Evolutionary conservation across 2,797 vertebrate genomes (phyloP).

Genomic region (Gymnothorax javanicus): DNA sequence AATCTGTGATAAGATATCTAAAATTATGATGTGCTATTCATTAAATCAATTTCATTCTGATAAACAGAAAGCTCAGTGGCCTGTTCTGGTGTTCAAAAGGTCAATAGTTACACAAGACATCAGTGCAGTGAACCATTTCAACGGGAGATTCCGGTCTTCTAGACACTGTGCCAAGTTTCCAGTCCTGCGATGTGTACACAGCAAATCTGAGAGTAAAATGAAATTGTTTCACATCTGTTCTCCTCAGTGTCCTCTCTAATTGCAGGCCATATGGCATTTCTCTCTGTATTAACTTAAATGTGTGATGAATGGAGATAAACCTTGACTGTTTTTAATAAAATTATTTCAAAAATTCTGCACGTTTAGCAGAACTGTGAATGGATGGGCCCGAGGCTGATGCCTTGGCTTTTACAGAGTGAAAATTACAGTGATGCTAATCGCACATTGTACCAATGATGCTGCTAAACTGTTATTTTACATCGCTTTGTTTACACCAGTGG

Average conservation of each 20-base stretch:
- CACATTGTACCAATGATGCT: not conserved
- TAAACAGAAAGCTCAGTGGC: not conserved
- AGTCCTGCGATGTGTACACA: not conserved
- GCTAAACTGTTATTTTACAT: slow-evolving; percentile 12
- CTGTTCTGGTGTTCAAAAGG: not conserved
- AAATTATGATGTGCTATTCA: not conserved
- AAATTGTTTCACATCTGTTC: not conserved
- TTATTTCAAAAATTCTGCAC: slow-evolving; percentile 55
- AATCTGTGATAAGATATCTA: not conserved
- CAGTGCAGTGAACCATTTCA: not conserved
- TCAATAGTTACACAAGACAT: not conserved
- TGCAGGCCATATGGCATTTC: not conserved
- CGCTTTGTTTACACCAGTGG: not conserved
- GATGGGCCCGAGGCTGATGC: slow-evolving; percentile 42
- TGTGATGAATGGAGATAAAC: not conserved
- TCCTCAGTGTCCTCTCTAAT: not conserved
- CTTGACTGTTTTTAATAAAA: slow-evolving; percentile 11
- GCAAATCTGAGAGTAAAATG: not conserved
- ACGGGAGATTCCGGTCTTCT: not conserved
- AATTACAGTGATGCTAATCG: slow-evolving; percentile 21
- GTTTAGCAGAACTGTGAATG: slow-evolving; percentile 50
- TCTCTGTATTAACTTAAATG: not conserved
- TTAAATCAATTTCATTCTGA: not conserved
- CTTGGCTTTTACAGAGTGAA: slow-evolving; percentile 29
- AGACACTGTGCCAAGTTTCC: not conserved